Percentiles rank a stretch among this genome's conserved stretches.
Evolutionary conservation across 2,888 invertebrate species (phyloP).

Genomic region (Ochropleura leucogaster): DNA sequence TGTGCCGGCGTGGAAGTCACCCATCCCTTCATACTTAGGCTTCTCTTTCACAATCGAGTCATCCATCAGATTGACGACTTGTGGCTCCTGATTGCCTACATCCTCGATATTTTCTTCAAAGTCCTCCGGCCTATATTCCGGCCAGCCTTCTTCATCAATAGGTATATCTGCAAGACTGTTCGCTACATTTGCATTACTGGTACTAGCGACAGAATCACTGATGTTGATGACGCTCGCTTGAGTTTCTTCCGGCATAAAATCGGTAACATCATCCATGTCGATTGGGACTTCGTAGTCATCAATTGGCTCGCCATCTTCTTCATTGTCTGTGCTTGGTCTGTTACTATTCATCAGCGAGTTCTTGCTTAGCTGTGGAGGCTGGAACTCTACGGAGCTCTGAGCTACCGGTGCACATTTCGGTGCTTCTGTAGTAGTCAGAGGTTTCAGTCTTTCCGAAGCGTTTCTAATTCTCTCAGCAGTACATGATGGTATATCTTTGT

Average conservation of each 20-base stretch:
- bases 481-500: constrained; percentile 77
- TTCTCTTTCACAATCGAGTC: constrained; percentile 69
- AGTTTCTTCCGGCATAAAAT: constrained; percentile 69
- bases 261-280: constrained; percentile 77
- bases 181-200: constrained; percentile 68
- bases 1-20: constrained; percentile 91
- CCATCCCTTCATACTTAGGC: constrained; percentile 85
- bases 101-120: constrained; percentile 81
- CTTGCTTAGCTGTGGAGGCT: constrained; percentile 80
- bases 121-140: constrained; percentile 87
- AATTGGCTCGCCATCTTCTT: constrained; percentile 63
- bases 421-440: constrained; percentile 73
- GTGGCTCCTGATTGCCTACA: constrained; percentile 54
- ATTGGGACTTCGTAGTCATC: constrained; percentile 77
- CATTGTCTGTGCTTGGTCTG: constrained; percentile 73
- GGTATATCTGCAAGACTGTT: constrained; percentile 69
- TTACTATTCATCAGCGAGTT: constrained; percentile 71
- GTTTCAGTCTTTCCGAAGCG: constrained; percentile 82
- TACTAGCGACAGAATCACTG: constrained; percentile 75
- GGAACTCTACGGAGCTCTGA: constrained; percentile 85
- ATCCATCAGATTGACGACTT: constrained; percentile 78
- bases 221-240: constrained; percentile 74
- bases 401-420: constrained; percentile 72
- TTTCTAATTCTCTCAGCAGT: constrained; percentile 82
- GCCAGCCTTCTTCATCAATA: constrained; percentile 91